Evolutionary conservation across 2,797 vertebrate species (phyloP).

Genomic region (Antennarius maculatus): DNA sequence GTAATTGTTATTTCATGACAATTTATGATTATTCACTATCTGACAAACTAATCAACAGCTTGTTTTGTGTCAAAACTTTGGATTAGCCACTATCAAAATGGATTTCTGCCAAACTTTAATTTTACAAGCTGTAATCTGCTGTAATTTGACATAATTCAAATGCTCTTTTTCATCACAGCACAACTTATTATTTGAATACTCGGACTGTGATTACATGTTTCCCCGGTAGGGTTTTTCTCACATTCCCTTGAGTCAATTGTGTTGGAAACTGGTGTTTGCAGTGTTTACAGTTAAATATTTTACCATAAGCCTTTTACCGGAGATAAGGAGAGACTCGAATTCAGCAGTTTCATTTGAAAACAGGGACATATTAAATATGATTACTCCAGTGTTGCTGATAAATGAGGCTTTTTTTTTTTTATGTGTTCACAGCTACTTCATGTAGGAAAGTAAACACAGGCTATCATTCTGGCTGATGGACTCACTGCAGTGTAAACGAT

Average conservation of each 20-base stretch:
- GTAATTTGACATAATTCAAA: too few species aligned
- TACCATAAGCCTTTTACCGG: too few species aligned
- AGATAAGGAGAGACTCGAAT: too few species aligned
- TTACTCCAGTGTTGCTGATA: conserved; percentile 11
- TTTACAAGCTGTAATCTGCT: not conserved
- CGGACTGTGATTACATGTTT: too few species aligned
- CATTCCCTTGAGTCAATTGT: too few species aligned
- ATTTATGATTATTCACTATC: not conserved
- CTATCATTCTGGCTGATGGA: conserved; percentile 26
- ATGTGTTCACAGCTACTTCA: conserved; percentile 37
- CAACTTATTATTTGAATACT: too few species aligned
- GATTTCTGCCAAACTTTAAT: not conserved
- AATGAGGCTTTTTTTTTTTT: conserved; percentile 16
- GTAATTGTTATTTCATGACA: not conserved
- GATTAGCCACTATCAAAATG: not conserved
- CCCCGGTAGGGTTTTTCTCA: too few species aligned
- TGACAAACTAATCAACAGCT: not conserved
- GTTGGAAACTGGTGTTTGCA: too few species aligned
- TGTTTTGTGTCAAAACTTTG: not conserved
- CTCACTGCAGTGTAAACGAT: conserved; percentile 37
- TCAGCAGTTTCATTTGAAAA: conserved; percentile 53
- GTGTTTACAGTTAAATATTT: too few species aligned
- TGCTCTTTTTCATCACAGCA: too few species aligned
- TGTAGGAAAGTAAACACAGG: conserved; percentile 41
- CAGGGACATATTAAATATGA: conserved; percentile 24